phyloP scores from a whole-genome alignment of 2,888 invertebrate genomes.

The Acholoe squamosa region DNA sequence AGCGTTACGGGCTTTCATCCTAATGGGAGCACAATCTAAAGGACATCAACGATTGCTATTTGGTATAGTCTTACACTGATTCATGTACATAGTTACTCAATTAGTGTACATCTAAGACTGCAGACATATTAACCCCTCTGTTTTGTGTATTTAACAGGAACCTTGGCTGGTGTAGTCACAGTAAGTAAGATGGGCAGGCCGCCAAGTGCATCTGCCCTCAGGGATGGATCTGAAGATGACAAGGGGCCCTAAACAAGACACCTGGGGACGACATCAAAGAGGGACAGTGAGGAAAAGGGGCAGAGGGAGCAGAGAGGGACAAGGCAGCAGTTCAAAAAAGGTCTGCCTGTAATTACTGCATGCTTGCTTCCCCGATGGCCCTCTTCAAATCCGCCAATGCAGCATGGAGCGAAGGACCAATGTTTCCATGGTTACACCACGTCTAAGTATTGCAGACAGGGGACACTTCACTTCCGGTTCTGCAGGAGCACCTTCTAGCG shows the following conservation, averaged over 20 bases:
- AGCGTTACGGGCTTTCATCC: too few relatives aligned
- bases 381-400: background rate
- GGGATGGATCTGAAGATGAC: background rate
- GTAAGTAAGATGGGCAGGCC: too few relatives aligned
- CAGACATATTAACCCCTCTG: too few relatives aligned
- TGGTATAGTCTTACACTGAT: too few relatives aligned
- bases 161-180: too few relatives aligned
- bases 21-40: too few relatives aligned
- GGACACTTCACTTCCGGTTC: background rate
- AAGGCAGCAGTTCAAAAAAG: background rate
- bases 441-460: background rate
- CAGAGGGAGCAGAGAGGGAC: background rate
- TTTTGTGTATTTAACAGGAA: too few relatives aligned
- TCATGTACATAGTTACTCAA: too few relatives aligned
- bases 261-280: constrained; percentile 8
- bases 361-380: background rate
- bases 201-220: too few relatives aligned
- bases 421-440: background rate
- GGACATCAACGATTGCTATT: too few relatives aligned
- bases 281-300: background rate
- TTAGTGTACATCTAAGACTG: too few relatives aligned
- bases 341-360: background rate
- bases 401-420: constrained; percentile 9
- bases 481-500: background rate
- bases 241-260: background rate